Base-by-base conservation (phyloP, 2,113 vertebrate species). In the Edolisoma coerulescens region DNA sequence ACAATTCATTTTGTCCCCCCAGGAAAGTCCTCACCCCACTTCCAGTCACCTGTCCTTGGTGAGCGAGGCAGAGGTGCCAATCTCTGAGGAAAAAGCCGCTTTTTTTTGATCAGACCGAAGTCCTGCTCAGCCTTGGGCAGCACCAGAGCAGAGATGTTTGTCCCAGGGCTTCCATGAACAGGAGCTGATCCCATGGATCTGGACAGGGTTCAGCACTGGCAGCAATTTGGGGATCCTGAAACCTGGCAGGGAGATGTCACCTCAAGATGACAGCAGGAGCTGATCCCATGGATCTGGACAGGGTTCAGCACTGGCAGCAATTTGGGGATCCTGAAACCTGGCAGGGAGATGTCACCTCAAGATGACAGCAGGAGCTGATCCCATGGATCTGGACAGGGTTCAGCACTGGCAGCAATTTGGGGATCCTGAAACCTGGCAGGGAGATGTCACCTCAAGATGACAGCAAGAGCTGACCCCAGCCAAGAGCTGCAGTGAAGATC, bases 31-130 rank as follows among this genome's bases (percentile, higher is more conserved):
- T 24, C 15, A 56, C 17, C 30, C 37, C 20, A 3, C 16, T 50
- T 32, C 22, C 20, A 47, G 11, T 35, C 52, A 5, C 2, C 74
- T 56, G 33, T 44, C 41, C 52, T 35, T 49, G 50, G 5, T 0
- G 0, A 77, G 16, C 0, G 1, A 78, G 63, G 19, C 16, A 56
- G 37, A 41, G n/a, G 35, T 60, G 45, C 53, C 37, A 68, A 7
- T 7, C 63, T 24, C 20, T 21, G 45, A 81, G 42, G 24, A n/a
- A 69, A 49, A 37, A 73, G 4, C 16, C 4, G 0, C 14, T 61
- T 27, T 18, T 52, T 59, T 21, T 1, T 17, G 13, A 42, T 85
- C 53, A 50, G 26, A 13, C 32, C 10, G 0, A 35, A 42, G 11
- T 15, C 35, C 18, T 45, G 28, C 21, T 9, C 27, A 13, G 30